Percentiles rank a stretch among this genome's conserved stretches.
phyloP scores from a whole-genome alignment of 2,888 invertebrate genomes.

The Cancer borealis region DNA sequence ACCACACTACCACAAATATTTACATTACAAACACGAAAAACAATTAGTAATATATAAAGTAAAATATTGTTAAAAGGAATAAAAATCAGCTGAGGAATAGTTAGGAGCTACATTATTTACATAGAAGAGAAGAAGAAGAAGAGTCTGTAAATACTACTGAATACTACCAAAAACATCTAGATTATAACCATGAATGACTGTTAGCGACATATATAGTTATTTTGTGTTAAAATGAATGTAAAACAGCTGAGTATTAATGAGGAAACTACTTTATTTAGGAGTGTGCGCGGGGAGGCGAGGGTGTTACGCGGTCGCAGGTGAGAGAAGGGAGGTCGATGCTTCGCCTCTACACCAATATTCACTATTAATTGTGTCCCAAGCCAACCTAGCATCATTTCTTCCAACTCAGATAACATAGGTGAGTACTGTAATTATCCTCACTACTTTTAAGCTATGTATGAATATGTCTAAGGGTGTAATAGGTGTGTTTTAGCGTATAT shows the following conservation, averaged over 20 bases:
- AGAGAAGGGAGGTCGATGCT: conserved; percentile 41
- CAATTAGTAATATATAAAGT: too few relatives aligned
- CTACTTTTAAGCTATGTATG: neutral
- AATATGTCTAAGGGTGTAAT: neutral
- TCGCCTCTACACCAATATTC: neutral
- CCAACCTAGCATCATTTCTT: conserved; percentile 61
- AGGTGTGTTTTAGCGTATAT: neutral
- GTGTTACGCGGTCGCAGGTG: conserved; percentile 10
- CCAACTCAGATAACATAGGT: conserved; percentile 69
- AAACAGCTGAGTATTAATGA: neutral
- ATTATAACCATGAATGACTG: neutral
- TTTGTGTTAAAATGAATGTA: neutral
- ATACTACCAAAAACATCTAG: neutral
- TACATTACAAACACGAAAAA: too few relatives aligned
- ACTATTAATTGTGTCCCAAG: conserved; percentile 10
- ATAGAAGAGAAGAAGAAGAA: too few relatives aligned
- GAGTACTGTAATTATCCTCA: neutral
- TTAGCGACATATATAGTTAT: neutral
- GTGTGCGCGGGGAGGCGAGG: neutral
- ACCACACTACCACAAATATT: too few relatives aligned
- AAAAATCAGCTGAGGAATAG: too few relatives aligned
- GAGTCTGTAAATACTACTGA: neutral
- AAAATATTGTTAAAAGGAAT: too few relatives aligned
- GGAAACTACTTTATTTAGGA: conserved; percentile 23
- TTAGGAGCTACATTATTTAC: too few relatives aligned